phyloP scores from a whole-genome alignment of 2,797 vertebrate species.

The Halcyon leucocephala region DNA sequence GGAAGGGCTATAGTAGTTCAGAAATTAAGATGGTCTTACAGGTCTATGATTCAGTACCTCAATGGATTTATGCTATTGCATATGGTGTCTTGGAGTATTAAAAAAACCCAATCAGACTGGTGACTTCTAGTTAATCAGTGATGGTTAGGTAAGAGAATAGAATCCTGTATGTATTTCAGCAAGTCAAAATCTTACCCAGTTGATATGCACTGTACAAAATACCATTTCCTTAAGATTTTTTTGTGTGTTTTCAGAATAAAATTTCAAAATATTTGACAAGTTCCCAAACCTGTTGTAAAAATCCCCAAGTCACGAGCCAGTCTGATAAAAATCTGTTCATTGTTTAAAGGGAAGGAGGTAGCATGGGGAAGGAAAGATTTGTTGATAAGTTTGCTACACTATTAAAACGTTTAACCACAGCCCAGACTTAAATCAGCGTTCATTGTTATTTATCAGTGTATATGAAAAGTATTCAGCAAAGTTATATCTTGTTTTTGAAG shows the following conservation, averaged over 20 bases:
- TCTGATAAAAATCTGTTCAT: conserved; percentile 54
- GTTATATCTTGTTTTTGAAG: not conserved
- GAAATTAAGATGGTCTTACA: not conserved
- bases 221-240: not conserved
- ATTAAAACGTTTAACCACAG: conserved; percentile 63
- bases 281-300: conserved; percentile 65
- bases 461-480: not conserved
- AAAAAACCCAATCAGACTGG: not conserved
- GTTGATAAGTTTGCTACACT: conserved; percentile 60
- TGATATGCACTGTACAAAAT: not conserved
- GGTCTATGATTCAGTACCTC: not conserved
- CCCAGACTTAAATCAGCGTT: conserved; percentile 15
- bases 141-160: not conserved
- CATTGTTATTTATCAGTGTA: conserved; percentile 36
- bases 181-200: not conserved
- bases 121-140: not conserved
- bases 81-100: not conserved
- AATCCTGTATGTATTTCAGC: not conserved
- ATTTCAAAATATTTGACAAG: conserved; percentile 55
- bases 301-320: conserved; percentile 40
- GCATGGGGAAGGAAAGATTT: conserved; percentile 41
- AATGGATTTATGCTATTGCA: not conserved
- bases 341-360: conserved; percentile 43
- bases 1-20: not conserved
- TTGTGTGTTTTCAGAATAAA: conserved; percentile 9